A percentile compares a stretch with the other conserved stretches of the same genome.
These are phyloP conservation scores for Odiellus spinosus DNA, from an alignment of 2,888 invertebrate species.

Conservation along the genomic window DNA sequence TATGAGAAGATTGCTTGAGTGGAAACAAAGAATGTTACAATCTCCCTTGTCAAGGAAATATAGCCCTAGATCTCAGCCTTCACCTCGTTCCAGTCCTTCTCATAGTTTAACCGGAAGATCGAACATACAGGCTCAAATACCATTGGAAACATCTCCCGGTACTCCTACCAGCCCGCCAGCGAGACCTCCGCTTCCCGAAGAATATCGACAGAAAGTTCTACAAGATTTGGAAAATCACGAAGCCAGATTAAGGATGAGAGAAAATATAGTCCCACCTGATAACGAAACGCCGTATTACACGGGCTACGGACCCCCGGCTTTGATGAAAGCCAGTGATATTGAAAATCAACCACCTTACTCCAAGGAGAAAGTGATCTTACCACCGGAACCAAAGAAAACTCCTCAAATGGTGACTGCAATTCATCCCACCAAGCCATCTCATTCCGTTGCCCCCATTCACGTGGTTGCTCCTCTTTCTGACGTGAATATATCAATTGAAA, in stretches of 20 bases:
- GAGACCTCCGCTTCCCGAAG: conserved; percentile 12
- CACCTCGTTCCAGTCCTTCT: conserved; percentile 1
- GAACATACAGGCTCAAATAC: background rate
- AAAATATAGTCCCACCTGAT: background rate
- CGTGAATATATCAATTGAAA: too few relatives aligned
- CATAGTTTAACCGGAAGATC: background rate
- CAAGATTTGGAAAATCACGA: conserved; percentile 32
- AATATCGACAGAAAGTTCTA: conserved; percentile 28
- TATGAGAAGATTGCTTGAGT: conserved; percentile 73
- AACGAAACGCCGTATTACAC: too few relatives aligned
- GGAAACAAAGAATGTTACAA: conserved; percentile 84
- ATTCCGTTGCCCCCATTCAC: too few relatives aligned
- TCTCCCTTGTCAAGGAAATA: conserved; percentile 66
- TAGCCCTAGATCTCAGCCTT: conserved; percentile 6
- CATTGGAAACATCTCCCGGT: background rate
- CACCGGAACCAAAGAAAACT: too few relatives aligned
- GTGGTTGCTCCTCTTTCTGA: too few relatives aligned
- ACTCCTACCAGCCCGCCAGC: conserved; percentile 12
- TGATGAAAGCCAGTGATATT: too few relatives aligned
- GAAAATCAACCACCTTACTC: too few relatives aligned
- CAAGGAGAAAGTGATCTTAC: too few relatives aligned
- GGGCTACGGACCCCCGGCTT: too few relatives aligned
- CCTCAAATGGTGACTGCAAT: too few relatives aligned
- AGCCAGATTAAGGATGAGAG: background rate
- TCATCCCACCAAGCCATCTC: too few relatives aligned